Percentiles rank a stretch among this genome's conserved stretches.
phyloP scores from a whole-genome alignment of 2,888 invertebrate species.

The Dryococelus australis region DNA sequence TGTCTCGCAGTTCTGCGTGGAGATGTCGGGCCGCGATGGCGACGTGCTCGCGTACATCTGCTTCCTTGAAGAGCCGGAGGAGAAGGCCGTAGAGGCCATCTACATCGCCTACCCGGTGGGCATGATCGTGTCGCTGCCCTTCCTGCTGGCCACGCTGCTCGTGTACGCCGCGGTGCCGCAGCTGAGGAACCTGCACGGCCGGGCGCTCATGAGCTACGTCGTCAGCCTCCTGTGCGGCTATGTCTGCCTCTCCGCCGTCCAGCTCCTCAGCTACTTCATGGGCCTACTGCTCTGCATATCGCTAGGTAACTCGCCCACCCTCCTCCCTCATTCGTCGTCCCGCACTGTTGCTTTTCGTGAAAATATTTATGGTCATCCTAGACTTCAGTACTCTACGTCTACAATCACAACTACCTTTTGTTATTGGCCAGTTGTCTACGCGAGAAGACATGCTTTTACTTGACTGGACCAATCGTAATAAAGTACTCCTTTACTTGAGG shows the following conservation, averaged over 20 bases:
- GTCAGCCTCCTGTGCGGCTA: slow-evolving; percentile 53
- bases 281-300: neutral
- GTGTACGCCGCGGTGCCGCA: slow-evolving; percentile 55
- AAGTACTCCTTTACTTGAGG: no score
- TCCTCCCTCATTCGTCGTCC: neutral
- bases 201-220: slow-evolving; percentile 54
- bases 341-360: neutral
- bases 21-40: slow-evolving; percentile 11
- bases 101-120: slow-evolving; percentile 47
- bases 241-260: slow-evolving; percentile 48
- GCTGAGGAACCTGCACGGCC: slow-evolving; percentile 56
- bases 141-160: slow-evolving; percentile 54
- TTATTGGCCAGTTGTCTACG: no score
- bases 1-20: slow-evolving; percentile 39
- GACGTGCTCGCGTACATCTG: slow-evolving; percentile 29
- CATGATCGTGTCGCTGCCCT: slow-evolving; percentile 54
- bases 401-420: no score
- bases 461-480: no score
- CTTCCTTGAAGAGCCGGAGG: slow-evolving; percentile 22
- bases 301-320: neutral
- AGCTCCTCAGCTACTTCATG: slow-evolving; percentile 41
- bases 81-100: neutral
- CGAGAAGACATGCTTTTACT: no score
- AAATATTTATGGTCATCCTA: no score
- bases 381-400: no score